phyloP scores from a whole-genome alignment of 2,797 vertebrate species.

The Enteromius radiatus region DNA sequence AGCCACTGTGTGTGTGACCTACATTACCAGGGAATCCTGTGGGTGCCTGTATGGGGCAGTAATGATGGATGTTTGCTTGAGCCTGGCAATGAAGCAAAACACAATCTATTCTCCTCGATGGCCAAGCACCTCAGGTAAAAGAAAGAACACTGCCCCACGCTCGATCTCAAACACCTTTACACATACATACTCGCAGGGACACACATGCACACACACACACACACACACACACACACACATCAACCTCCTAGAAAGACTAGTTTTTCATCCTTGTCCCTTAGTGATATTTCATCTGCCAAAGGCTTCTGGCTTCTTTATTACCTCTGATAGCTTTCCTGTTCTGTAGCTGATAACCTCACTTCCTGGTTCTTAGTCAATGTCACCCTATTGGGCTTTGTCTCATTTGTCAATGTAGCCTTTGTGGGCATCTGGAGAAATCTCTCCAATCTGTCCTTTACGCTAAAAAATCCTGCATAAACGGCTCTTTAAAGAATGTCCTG shows the following conservation, averaged over 20 bases:
- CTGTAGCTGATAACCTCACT: conserved; percentile 66
- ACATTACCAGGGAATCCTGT: conserved; percentile 29
- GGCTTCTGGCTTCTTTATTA: conserved; percentile 57
- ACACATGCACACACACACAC: neutral
- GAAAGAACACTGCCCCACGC: neutral
- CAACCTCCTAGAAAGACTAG: conserved; percentile 6
- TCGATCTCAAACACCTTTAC: conserved; percentile 6
- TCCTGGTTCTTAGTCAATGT: conserved; percentile 69
- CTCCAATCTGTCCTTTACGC: conserved; percentile 7
- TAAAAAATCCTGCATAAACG: neutral
- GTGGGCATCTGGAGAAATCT: neutral
- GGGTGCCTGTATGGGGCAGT: neutral
- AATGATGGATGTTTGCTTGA: conserved; percentile 42
- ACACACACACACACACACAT: neutral
- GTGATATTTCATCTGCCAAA: conserved; percentile 59
- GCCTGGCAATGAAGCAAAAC: conserved; percentile 12
- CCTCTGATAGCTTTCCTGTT: conserved; percentile 57
- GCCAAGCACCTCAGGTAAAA: conserved; percentile 24
- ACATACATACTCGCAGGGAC: neutral
- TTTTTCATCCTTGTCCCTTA: conserved; percentile 51
- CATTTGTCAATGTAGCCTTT: conserved; percentile 61
- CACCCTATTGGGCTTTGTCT: conserved; percentile 60
- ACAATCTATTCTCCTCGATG: conserved; percentile 21
- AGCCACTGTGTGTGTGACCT: conserved; percentile 9
- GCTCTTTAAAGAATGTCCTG: neutral